Evolutionary conservation across 2,113 vertebrate species (phyloP).

Genomic region (Picathartes gymnocephalus): DNA sequence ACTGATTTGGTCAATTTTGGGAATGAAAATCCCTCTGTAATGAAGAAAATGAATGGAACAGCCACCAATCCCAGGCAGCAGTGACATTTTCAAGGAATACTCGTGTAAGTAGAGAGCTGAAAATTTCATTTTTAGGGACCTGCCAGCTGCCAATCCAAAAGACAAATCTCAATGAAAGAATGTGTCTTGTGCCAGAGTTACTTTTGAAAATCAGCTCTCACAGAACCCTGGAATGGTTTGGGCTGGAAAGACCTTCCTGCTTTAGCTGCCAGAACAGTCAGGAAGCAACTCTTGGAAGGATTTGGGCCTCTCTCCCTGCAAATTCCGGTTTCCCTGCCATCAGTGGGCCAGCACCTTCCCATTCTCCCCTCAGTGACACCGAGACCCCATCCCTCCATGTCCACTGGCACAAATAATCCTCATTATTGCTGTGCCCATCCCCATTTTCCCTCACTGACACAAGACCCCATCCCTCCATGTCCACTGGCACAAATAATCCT

Average conservation of each 20-base stretch:
- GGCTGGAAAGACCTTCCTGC: not conserved
- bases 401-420: not conserved
- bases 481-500: not conserved
- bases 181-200: not conserved
- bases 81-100: not conserved
- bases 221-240: not conserved
- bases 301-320: not conserved
- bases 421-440: not conserved
- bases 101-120: not conserved
- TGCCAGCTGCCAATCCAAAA: not conserved
- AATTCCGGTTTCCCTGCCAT: too few species aligned
- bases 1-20: not conserved
- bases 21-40: not conserved
- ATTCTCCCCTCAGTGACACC: not conserved
- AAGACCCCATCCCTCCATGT: rapidly evolving
- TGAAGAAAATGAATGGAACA: not conserved
- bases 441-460: not conserved
- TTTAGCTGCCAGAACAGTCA: not conserved
- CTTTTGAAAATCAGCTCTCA: not conserved
- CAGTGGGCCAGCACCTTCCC: rapidly evolving
- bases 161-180: not conserved
- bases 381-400: rapidly evolving
- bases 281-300: not conserved
- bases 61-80: not conserved
- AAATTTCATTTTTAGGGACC: not conserved